Evolutionary conservation across 2,797 vertebrate species (phyloP), one percentile per base, ranked within the genome.

Genomic region (Argentina silus): DNA sequence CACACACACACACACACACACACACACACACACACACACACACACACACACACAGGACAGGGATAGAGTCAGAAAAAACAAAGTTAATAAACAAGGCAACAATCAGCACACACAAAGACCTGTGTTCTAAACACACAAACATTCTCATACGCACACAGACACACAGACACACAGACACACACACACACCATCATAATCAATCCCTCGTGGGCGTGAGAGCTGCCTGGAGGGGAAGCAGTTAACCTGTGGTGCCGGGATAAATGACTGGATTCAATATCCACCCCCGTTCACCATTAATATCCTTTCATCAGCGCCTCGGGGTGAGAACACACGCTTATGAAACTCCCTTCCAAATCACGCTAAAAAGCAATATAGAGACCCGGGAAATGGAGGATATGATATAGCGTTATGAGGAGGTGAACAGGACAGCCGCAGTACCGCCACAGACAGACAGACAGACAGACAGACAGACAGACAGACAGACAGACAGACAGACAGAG

Each of bases 81-180:
- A n/a, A n/a, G n/a, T n/a, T n/a, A n/a, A n/a, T n/a, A n/a, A n/a
- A n/a, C n/a, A n/a, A n/a, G n/a, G n/a, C n/a, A n/a, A n/a, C n/a
- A n/a, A n/a, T n/a, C n/a, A n/a, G n/a, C 21, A 48, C 8, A 61
- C 43, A 44, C 42, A 88, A 84, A 96, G 84, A 1, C 96, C 96
- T 95, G 91, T 0, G 64, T 48, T 44, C 5, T n/a, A 76, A 51
- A 78, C 19, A 15, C 3, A 59, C 53, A 72, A 45, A 70, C 2
- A 72, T 36, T 43, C n/a, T 67, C 53, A 79, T 21, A 43, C 45
- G 79, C 15, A 53, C 8, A 45, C 8, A 69, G 6, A 64, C 21
- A 75, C 45, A 69, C 17, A 12, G 8, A 65, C 43, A 48, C 56
- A 70, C 56, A 59, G 43, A 60, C 43, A 59, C 44, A 60, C 56